phyloP scores from a whole-genome alignment of 2,888 invertebrate species.

The Tachystola acroxantha region DNA sequence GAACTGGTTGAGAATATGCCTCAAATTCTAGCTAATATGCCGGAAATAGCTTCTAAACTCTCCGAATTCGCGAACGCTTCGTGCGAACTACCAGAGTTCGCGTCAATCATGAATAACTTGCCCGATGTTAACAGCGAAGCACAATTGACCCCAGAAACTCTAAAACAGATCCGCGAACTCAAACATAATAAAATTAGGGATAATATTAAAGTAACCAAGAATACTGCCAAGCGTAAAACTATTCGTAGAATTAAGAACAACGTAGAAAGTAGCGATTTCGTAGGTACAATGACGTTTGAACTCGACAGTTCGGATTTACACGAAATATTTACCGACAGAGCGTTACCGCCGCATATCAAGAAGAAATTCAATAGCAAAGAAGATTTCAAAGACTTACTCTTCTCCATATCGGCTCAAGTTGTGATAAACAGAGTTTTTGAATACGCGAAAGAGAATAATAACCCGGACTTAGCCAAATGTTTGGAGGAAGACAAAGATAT shows the following conservation, averaged over 20 bases:
- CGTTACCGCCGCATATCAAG: slow-evolving; percentile 45
- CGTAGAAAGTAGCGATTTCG: slow-evolving; percentile 35
- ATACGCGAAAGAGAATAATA: slow-evolving; percentile 54
- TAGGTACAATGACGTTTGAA: slow-evolving; percentile 56
- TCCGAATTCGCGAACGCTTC: slow-evolving; percentile 59
- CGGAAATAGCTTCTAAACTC: slow-evolving; percentile 57
- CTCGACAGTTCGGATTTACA: slow-evolving; percentile 54
- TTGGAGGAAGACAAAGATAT: slow-evolving; percentile 48
- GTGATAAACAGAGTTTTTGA: slow-evolving; percentile 63
- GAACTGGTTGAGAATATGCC: slow-evolving; percentile 67
- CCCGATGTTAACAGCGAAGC: slow-evolving; percentile 60
- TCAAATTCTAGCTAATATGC: slow-evolving; percentile 65
- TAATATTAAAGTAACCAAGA: slow-evolving; percentile 63
- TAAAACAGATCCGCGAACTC: slow-evolving; percentile 67
- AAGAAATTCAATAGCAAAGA: slow-evolving; percentile 45
- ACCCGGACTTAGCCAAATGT: slow-evolving; percentile 48
- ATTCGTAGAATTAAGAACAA: slow-evolving; percentile 50
- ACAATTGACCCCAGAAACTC: slow-evolving; percentile 64
- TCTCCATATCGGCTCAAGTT: slow-evolving; percentile 60
- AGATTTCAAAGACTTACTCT: slow-evolving; percentile 54
- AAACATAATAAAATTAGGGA: slow-evolving; percentile 59
- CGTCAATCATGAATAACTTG: slow-evolving; percentile 56
- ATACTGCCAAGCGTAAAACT: slow-evolving; percentile 62
- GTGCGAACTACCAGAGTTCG: slow-evolving; percentile 62
- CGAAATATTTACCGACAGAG: slow-evolving; percentile 52